Percentiles rank a stretch among this genome's conserved stretches.
Evolutionary conservation across 1,140 invertebrate genomes (phyloP).

Genomic region (Spodoptera frugiperda): DNA sequence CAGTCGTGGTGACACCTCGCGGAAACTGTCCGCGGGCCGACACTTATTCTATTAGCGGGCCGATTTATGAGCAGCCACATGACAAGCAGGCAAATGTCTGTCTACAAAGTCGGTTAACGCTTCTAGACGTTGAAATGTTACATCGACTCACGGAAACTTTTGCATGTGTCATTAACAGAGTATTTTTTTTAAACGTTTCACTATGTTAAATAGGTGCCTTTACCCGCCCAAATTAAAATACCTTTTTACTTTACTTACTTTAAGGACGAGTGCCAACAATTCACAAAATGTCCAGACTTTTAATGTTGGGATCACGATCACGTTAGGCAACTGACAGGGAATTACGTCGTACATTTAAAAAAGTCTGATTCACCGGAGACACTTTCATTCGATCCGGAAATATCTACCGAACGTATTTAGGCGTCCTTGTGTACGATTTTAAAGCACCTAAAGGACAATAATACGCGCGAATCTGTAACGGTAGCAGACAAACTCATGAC

Average conservation of each 20-base stretch:
- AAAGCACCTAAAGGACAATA: conserved; percentile 79
- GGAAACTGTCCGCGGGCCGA: conserved; percentile 65
- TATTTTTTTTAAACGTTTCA: not conserved
- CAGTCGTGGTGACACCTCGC: conserved; percentile 67
- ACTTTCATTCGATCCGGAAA: conserved; percentile 81
- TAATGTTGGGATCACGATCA: conserved; percentile 72
- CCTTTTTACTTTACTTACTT: conserved; percentile 50
- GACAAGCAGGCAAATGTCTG: conserved; percentile 61
- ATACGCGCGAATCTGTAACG: conserved; percentile 60
- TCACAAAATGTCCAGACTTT: conserved; percentile 74
- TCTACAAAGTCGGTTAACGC: conserved; percentile 57
- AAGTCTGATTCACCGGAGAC: conserved; percentile 80
- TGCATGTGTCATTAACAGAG: conserved; percentile 18
- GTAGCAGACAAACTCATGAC: conserved; percentile 63
- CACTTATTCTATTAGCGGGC: conserved; percentile 67
- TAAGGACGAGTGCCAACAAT: conserved; percentile 69
- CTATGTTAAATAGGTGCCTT: conserved; percentile 26
- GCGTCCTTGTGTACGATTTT: conserved; percentile 81
- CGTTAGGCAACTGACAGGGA: conserved; percentile 71
- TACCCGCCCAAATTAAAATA: conserved; percentile 51
- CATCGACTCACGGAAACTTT: conserved; percentile 34
- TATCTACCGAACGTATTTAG: conserved; percentile 78
- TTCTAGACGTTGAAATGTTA: conserved; percentile 60
- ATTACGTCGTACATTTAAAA: conserved; percentile 77
- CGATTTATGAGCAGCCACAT: conserved; percentile 61